phyloP scores from a whole-genome alignment of 2,888 invertebrate species.

The Actias luna region DNA sequence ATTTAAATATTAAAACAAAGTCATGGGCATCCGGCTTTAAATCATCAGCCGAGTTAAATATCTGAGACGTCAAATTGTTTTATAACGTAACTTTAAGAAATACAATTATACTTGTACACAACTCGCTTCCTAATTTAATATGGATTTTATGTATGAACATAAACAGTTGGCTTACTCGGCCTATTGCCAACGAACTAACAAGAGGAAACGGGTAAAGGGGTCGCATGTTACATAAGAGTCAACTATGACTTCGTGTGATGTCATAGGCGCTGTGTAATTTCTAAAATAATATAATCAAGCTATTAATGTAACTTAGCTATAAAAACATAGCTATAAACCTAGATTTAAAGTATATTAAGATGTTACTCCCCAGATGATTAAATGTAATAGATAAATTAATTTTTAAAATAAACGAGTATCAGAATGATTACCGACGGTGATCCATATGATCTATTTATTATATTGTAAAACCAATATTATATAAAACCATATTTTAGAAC shows the following conservation, averaged over 20 bases:
- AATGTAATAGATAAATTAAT: too few species aligned
- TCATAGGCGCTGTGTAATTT: too few species aligned
- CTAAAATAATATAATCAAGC: too few species aligned
- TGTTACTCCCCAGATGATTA: too few species aligned
- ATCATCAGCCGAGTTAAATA: constrained; percentile 52
- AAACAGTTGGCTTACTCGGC: constrained; percentile 18
- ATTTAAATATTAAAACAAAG: constrained; percentile 64
- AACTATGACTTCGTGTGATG: neutral
- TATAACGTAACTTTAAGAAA: constrained; percentile 47
- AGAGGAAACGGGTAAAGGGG: neutral
- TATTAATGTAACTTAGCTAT: too few species aligned
- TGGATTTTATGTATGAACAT: neutral
- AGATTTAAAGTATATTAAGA: too few species aligned
- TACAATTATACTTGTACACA: constrained; percentile 30
- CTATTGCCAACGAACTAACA: neutral
- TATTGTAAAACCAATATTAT: too few species aligned
- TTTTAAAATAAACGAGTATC: too few species aligned
- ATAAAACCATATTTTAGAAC: too few species aligned
- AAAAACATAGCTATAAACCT: too few species aligned
- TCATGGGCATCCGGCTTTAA: constrained; percentile 62
- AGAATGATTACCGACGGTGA: too few species aligned
- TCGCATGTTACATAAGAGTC: neutral
- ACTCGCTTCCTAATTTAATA: constrained; percentile 34
- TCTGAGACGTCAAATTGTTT: constrained; percentile 42
- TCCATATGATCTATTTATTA: too few species aligned